Conservation (phyloP, 2,888 invertebrate species). For the Lobophora halterata region DNA sequence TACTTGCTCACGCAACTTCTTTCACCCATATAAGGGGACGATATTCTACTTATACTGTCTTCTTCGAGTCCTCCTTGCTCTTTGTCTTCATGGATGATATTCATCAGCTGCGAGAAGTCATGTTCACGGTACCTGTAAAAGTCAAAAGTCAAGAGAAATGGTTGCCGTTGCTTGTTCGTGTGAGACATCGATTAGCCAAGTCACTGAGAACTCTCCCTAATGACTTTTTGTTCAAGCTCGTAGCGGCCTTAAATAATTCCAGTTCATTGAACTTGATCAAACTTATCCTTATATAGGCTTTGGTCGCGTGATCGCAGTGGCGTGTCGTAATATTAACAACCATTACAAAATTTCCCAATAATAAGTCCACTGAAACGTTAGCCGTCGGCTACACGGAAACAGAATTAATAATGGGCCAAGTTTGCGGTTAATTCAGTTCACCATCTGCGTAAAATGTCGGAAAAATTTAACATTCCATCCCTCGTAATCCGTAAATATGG, state of each 20-base stretch:
- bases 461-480: slow-evolving; percentile 53
- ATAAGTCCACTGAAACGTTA: slow-evolving; percentile 70
- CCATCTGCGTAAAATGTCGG: slow-evolving; percentile 65
- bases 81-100: too few relatives aligned
- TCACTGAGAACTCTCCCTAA: too few relatives aligned
- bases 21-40: too few relatives aligned
- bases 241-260: slow-evolving; percentile 28
- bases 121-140: too few relatives aligned
- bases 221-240: too few relatives aligned
- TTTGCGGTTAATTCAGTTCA: slow-evolving; percentile 63
- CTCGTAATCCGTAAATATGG: slow-evolving; percentile 54
- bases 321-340: slow-evolving; percentile 73
- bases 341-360: slow-evolving; percentile 77
- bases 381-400: slow-evolving; percentile 67
- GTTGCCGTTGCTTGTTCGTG: too few relatives aligned
- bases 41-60: too few relatives aligned
- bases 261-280: slow-evolving; percentile 53
- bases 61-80: too few relatives aligned
- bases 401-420: slow-evolving; percentile 73
- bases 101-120: too few relatives aligned
- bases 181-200: too few relatives aligned
- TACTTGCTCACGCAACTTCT: too few relatives aligned
- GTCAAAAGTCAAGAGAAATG: too few relatives aligned
- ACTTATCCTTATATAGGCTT: slow-evolving; percentile 44
- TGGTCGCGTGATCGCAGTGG: slow-evolving; percentile 61